Base-by-base conservation (phyloP, 2,113 vertebrate genomes). In the Ploceus nigricollis region DNA sequence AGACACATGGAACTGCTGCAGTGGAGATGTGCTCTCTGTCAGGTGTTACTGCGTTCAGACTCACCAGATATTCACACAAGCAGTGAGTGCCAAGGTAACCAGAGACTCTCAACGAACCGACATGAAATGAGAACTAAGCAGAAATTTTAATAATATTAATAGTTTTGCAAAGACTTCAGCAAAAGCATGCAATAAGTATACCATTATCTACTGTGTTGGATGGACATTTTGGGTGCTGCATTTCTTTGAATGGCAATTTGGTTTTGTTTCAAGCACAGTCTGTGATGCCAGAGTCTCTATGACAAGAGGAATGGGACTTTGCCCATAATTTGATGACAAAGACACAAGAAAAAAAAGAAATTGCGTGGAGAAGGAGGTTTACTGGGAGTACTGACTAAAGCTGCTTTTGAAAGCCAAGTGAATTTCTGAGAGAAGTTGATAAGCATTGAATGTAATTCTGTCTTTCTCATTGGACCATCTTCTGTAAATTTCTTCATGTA, bases 381-480 rank as follows among this genome's bases (percentile, higher is more conserved):
- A 53, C 50, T 65, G 23, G 8, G 47, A 83, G 25, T 45, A 61
- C 42, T 87, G 64, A 75, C 13, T 54, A 56, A 73, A 71, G 40
- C 24, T 81, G 58, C 44, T 70, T 88, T 90, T 73, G 83, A 77
- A 92, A 87, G 70, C 77, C 90, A 91, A 94, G 65, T 60, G 31
- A 78, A 68, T 87, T 87, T 93, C 93, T 95, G 93, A 84, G 35
- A 63, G 60, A 75, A 63, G 69, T n/a, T 91, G 93, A 89, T 95
- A 93, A 91, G 53, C 60, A 44, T 28, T 93, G 48, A 76, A 87
- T 84, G 24, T 63, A 84, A 81, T 84, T 93, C 12, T 75, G 2
- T 69, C 56, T 71, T 90, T 60, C 60, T 89, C 27, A 44, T 63
- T 89, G 56, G 64, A 70, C 47, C 17, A 19, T 47, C 42, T 81